phyloP scores from a whole-genome alignment of 2,113 vertebrate species.

The Euleptes europaea region DNA sequence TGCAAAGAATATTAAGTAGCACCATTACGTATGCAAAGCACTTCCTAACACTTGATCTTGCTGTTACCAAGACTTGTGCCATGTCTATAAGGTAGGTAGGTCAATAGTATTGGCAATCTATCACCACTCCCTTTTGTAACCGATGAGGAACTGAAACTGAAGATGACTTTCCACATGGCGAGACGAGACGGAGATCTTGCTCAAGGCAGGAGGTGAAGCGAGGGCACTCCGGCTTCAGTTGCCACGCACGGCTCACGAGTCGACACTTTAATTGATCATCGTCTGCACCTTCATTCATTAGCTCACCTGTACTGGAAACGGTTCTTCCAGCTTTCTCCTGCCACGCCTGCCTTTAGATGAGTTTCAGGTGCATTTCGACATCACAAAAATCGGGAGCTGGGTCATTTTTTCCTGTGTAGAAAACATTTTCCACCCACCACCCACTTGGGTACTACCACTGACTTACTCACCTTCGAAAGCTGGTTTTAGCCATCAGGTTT shows the following conservation, averaged over 20 bases:
- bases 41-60: not conserved
- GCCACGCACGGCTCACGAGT: not conserved
- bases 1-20: not conserved
- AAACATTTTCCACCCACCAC: not conserved
- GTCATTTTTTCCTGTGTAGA: not conserved
- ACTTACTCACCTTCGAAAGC: not conserved
- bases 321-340: not conserved
- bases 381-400: not conserved
- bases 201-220: not conserved
- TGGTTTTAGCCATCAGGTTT: not conserved
- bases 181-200: not conserved
- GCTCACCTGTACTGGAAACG: not conserved
- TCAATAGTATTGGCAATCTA: not conserved
- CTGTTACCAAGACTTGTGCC: not conserved
- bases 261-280: not conserved
- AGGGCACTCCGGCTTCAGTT: not conserved
- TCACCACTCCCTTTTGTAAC: not conserved
- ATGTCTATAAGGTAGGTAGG: not conserved
- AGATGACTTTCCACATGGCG: not conserved
- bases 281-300: not conserved
- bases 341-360: not conserved
- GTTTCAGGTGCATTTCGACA: not conserved
- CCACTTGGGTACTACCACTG: not conserved
- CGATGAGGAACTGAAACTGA: constrained; percentile 19
- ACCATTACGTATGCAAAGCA: constrained; percentile 18